Evolutionary conservation across 2,888 invertebrate species (phyloP), one percentile per base, ranked within the genome.

Genomic region (Dione juno): DNA sequence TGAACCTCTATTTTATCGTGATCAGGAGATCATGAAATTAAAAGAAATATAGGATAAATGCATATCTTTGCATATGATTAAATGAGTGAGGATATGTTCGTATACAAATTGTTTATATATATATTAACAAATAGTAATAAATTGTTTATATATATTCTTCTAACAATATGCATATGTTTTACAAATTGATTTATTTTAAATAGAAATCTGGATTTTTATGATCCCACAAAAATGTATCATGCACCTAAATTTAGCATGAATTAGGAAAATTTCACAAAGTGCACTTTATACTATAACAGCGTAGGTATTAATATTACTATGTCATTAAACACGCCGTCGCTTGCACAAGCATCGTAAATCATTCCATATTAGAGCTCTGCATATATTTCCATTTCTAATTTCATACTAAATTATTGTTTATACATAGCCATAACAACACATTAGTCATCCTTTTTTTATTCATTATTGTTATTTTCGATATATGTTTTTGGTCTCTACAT

Each of bases 291-390:
- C 14, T 41, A 19, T 41, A 41, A 40, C 59, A 21, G n/a, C 13
- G 37, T 63, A 63, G 48, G 48, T 63, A 63, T 37, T 63, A 50
- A 84, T 84, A 85, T 85, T 81, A 82, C 82, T 81, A 81, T 84
- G 85, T 87, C 88, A 88, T 89, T 88, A 88, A 88, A 86, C 85
- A 87, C 80, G 80, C 83, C 82, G 83, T 82, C 80, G 84, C 84
- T 82, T 85, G 79, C 84, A 85, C 81, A 88, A 87, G 87, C 87
- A 63, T 84, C 84, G 83, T 89, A 88, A 89, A 89, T 89, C 88
- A 88, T 81, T 85, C 85, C 84, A 83, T 88, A 88, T 86, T 87
- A 88, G 83, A 63, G 48, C 37, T 35, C 14, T 63, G 50, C 50
- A 50, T 63, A 63, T 37, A 63, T 63, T 63, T 63, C 63, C 63